Evolutionary conservation across 1,140 invertebrate species (phyloP), one percentile per base, ranked within the genome.

Genomic region (Heliconius himera): DNA sequence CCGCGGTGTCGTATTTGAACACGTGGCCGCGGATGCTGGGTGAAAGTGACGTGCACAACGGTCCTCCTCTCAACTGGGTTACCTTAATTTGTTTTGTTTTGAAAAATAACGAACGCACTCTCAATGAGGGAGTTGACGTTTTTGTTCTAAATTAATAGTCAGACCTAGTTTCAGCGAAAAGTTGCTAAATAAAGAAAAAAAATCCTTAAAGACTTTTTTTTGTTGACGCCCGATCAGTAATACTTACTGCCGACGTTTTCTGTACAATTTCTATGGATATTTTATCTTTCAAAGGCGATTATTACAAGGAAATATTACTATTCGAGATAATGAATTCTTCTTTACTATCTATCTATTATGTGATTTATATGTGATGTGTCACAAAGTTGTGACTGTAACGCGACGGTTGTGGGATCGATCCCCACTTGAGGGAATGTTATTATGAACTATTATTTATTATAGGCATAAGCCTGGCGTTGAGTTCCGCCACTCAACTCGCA

Each of bases 11-110:
- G 60, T 77, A 76, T 80, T 78, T 66, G 33, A 29, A 72, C 73
- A 9, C 49, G 76, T 72, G 73, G 80, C 76, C 2, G 41, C 16
- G 72, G 79, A 81, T 66, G 79, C 74, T 76, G 80, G 78, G 66
- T 77, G 77, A 81, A 81, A 77, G 66, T 77, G 74, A 81, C 77
- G 80, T 81, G 77, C 70, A 33, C 22, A 41, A 72, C 60, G 54
- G 54, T 60, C 22, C 18, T 70, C 46, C 26, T 77, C 76, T 75
- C 76, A 78, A 78, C 80, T 81, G 33, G 80, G 80, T 81, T 78
- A 78, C 80, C 80, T 78, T 81, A 81, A 78, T 81, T 75, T 80
- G 74, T 29, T 75, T 36, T 36, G 33, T 36, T 76, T 72, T 26
- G 76, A 79, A 76, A 79, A 79, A 79, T 74, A 79, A 74, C 41